phyloP scores from a whole-genome alignment of 2,888 invertebrate species.

The Ichneumoninae sp. region DNA sequence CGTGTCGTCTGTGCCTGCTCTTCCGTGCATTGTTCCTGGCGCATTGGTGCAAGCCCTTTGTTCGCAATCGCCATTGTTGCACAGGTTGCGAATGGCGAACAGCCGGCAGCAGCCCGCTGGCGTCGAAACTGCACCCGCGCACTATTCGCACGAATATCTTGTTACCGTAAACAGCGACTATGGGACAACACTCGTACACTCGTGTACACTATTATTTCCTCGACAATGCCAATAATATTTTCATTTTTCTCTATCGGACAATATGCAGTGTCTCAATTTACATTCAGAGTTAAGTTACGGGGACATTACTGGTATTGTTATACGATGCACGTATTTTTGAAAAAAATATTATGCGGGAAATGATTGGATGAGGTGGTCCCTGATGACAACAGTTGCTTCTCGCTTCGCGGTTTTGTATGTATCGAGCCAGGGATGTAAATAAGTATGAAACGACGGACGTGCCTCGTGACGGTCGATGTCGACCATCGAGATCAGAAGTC shows the following conservation, averaged over 20 bases:
- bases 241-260: slow-evolving; percentile 23
- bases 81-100: slow-evolving; percentile 46
- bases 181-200: neutral
- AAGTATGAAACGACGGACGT: no score
- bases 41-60: slow-evolving; percentile 65
- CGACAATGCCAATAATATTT: slow-evolving; percentile 24
- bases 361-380: neutral
- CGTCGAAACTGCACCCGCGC: slow-evolving; percentile 37
- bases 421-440: no score
- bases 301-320: neutral
- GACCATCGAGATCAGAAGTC: no score
- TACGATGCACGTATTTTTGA: neutral
- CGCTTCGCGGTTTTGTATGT: neutral
- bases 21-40: slow-evolving; percentile 32
- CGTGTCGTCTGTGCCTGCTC: slow-evolving; percentile 21
- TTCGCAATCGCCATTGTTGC: slow-evolving; percentile 65
- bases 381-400: neutral
- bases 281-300: neutral
- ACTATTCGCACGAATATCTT: neutral
- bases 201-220: neutral
- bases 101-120: slow-evolving; percentile 17
- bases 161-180: neutral
- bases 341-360: neutral
- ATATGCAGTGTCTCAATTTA: neutral
- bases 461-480: no score